Base-by-base conservation (phyloP, 1,140 invertebrate genomes). In the Drosophila dunni region DNA sequence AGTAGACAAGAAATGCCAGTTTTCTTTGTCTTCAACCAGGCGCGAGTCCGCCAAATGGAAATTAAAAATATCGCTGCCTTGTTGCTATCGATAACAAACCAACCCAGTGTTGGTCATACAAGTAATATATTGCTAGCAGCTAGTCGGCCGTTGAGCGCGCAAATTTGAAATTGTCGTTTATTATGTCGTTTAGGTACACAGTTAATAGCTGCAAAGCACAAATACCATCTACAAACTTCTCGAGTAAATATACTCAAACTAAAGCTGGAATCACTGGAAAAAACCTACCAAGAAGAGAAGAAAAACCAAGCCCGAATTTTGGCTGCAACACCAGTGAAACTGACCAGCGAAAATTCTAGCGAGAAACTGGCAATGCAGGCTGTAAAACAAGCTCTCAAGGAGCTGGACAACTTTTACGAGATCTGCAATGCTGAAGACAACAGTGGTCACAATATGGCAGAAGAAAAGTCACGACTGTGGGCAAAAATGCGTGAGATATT, bases 361-460 rank as follows among this genome's bases (percentile, higher is more conserved):
- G 91, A 92, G 51, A 75, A 54, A 36, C 33, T 72, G 5, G 89
- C 91, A 0, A 34, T 29, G 0, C 73, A 78, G 5, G 84, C 72
- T 0, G 82, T 92, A n/a, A 73, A 88, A n/a, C 60, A 80, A 53
- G 89, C 91, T 0, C 53, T 91, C 1, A 88, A 80, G 24, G 80
- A 90, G 62, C 63, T 92, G 6, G 82, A 84, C 15, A 57, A 69
- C 13, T 92, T 90, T 17, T 92, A 92, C 33, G 62, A 56, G 0
- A 75, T 90, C 15, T 80, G 74, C 34, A 54, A 78, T 34, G 45
- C 48, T 13, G 61, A 78, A 2, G 70, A 58, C 34, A 61, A 56
- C 33, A 74, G 70, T 9, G 15, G 15, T 4, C 71, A 74, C 13
- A 42, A 29, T 7, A 4, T 91, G 13, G 48, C 64, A 0, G 78